Evolutionary conservation across 1,140 invertebrate genomes (phyloP), one percentile per base, ranked within the genome.

Genomic region (Aphelinus certus): DNA sequence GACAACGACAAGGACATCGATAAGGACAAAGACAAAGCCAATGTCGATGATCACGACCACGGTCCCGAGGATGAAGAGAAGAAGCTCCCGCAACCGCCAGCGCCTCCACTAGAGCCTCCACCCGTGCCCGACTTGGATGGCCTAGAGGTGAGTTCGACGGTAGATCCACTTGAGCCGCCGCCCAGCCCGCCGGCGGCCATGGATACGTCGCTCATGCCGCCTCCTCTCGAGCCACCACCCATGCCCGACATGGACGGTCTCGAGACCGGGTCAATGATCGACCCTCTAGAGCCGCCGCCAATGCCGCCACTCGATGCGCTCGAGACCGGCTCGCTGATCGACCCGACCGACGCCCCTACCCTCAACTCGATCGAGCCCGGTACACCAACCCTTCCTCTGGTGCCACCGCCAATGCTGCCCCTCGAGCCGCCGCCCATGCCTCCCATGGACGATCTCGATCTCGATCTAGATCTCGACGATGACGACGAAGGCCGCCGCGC

Each of bases 401-500:
- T 55, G 49, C 70, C 70, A 47, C 70, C 70, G 1, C 63, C 63
- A 51, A 64, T 66, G 62, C 71, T 53, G n/a, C 70, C 66, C 7
- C 3, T 72, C 0, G 69, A 69, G 43, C n/a, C 65, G 10, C 46
- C 67, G 2, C 45, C 73, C 1, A 62, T 53, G 9, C 43, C 56
- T 46, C 47, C 51, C 3, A 56, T 65, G 51, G 46, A 69, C 9
- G 60, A 64, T 64, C 48, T 71, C 6, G 60, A 65, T 0, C 7
- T 47, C 3, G 1, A 55, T 5, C 63, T 58, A 45, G 64, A 2
- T 4, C 3, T 49, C 3, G n/a, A 6, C 48, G n/a, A 6, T 56
- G 55, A 1, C n/a, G 66, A 0, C 48, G 66, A 45, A 62, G 63
- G 4, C 71, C 73, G 1, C 65, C 66, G 3, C 26, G 9, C 64